phyloP scores from a whole-genome alignment of 2,888 invertebrate species.

The Polia nebulosa region DNA sequence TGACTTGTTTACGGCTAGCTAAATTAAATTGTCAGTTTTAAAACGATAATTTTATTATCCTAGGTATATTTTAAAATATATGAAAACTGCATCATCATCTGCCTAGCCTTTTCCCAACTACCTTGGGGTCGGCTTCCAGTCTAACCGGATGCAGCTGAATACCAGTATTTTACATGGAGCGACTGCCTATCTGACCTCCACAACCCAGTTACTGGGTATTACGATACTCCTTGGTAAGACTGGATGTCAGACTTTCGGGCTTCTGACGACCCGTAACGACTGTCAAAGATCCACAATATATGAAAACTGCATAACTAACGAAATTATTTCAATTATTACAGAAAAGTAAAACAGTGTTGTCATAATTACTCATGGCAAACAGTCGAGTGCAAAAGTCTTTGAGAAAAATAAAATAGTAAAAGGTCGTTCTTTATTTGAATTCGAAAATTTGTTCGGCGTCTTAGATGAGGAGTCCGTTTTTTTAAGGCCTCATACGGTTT shows the following conservation, averaged over 20 bases:
- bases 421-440: conserved; percentile 32
- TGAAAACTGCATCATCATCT: neutral
- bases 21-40: too few relatives aligned
- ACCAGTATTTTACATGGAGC: too few relatives aligned
- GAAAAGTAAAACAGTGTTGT: neutral
- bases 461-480: conserved; percentile 37
- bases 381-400: conserved; percentile 12
- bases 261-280: too few relatives aligned
- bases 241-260: too few relatives aligned
- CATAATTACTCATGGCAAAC: conserved; percentile 5
- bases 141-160: too few relatives aligned
- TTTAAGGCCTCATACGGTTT: conserved; percentile 67
- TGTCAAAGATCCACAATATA: too few relatives aligned
- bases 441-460: conserved; percentile 43
- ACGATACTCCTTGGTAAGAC: too few relatives aligned
- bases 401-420: neutral
- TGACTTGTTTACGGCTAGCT: too few relatives aligned
- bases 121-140: too few relatives aligned
- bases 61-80: neutral
- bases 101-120: too few relatives aligned
- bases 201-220: too few relatives aligned
- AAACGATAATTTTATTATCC: neutral
- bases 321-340: neutral
- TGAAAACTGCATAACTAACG: neutral
- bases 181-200: too few relatives aligned